These are phyloP conservation scores for Rhagologus leucostigma DNA, from an alignment of 2,113 vertebrate species.

Conservation along the genomic window DNA sequence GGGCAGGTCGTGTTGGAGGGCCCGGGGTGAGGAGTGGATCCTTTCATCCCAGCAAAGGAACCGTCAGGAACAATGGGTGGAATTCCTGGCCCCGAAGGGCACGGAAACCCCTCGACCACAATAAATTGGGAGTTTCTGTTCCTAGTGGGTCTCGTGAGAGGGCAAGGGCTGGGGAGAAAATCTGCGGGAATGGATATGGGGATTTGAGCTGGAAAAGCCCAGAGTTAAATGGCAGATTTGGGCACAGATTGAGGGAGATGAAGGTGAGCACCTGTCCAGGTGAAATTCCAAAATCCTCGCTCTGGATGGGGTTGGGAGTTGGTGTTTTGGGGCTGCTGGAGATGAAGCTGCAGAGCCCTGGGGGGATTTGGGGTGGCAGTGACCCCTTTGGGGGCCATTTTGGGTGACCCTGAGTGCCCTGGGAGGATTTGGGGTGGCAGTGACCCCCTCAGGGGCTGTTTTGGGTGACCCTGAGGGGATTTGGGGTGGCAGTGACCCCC, in stretches of 20 bases:
- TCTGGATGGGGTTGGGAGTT: background rate
- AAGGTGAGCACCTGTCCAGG: background rate
- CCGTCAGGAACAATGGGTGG: constrained; percentile 56
- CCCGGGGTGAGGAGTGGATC: constrained; percentile 59
- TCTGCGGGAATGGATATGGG: background rate
- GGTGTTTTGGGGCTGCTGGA: background rate
- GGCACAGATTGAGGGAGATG: background rate
- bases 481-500: no score
- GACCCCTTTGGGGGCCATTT: background rate
- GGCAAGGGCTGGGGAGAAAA: background rate
- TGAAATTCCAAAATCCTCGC: accelerated
- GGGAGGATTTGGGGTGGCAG: background rate
- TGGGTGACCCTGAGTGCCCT: background rate
- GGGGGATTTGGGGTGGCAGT: background rate
- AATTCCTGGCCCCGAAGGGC: constrained; percentile 10
- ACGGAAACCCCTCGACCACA: constrained; percentile 16
- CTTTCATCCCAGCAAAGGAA: constrained; percentile 63
- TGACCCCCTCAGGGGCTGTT: background rate
- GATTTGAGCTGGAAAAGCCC: background rate
- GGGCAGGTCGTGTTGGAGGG: no score
- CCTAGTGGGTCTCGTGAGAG: background rate
- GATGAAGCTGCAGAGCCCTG: background rate
- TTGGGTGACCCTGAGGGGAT: background rate
- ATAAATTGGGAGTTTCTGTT: background rate
- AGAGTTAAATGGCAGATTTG: background rate